Percentiles rank a stretch among this genome's conserved stretches.
Evolutionary conservation across 2,797 vertebrate genomes (phyloP).

Genomic region (Microcaecilia unicolor): DNA sequence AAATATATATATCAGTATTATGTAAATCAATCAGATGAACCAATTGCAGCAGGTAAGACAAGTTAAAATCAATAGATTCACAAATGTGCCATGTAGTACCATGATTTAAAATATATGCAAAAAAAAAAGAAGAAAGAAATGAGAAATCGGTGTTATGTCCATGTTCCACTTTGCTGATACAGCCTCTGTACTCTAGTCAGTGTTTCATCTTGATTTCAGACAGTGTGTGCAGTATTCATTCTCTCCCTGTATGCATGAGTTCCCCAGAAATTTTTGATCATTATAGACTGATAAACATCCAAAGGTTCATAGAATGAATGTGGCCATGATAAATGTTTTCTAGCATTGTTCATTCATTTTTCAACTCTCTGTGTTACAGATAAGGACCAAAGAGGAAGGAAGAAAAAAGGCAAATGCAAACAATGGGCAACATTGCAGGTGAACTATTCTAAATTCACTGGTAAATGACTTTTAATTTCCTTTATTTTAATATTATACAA

Average conservation of each 20-base stretch:
- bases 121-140: neutral
- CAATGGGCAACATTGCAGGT: conserved; percentile 4
- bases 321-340: too few relatives aligned
- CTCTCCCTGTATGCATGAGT: too few relatives aligned
- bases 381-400: neutral
- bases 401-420: conserved; percentile 1
- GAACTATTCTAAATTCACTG: conserved; percentile 8
- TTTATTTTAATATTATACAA: conserved; percentile 22
- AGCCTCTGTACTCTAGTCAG: too few relatives aligned
- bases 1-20: too few relatives aligned
- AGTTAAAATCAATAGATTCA: too few relatives aligned
- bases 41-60: too few relatives aligned
- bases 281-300: neutral
- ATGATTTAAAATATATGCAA: neutral
- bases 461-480: neutral
- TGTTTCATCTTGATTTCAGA: too few relatives aligned
- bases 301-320: conserved; percentile 2
- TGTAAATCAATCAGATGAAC: too few relatives aligned
- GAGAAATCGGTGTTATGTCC: too few relatives aligned
- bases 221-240: too few relatives aligned
- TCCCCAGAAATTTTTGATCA: neutral
- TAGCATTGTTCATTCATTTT: conserved; percentile 1
- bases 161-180: too few relatives aligned
- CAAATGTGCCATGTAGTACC: too few relatives aligned
- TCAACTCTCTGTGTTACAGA: neutral